Conservation (phyloP, 2,888 invertebrate species). For the Prosapia bicincta region DNA sequence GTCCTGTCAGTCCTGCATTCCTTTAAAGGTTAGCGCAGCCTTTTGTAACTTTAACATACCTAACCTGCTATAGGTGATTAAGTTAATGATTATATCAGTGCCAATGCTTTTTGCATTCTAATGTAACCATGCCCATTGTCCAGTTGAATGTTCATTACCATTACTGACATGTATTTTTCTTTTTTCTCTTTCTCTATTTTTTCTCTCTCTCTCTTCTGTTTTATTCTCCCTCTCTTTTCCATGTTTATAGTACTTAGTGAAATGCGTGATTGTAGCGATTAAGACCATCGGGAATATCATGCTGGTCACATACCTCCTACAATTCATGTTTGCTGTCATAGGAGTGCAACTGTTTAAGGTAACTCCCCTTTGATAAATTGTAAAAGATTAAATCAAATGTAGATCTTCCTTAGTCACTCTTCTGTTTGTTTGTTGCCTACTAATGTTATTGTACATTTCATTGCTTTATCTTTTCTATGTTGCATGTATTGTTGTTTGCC, state of each 20-base stretch:
- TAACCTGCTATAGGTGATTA: neutral
- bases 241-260: conserved; percentile 92
- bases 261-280: conserved; percentile 98
- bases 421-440: neutral
- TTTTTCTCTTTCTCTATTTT: conserved; percentile 41
- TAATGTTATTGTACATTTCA: neutral
- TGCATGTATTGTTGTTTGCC: neutral
- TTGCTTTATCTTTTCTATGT: neutral
- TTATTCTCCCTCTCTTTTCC: conserved; percentile 40
- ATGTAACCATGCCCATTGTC: neutral
- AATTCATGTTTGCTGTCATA: conserved; percentile 99
- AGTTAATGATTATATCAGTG: neutral
- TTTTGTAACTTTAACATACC: neutral
- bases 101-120: neutral
- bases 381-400: too few species aligned
- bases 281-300: conserved; percentile 99
- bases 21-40: neutral
- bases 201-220: conserved; percentile 37
- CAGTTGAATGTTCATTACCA: conserved; percentile 3
- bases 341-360: conserved; percentile 99
- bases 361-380: conserved; percentile 45
- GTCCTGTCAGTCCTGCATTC: neutral
- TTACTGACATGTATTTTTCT: conserved; percentile 20
- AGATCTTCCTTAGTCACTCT: neutral
- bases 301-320: too few species aligned